Percentiles rank a stretch among this genome's conserved stretches.
Conservation (phyloP, 2,888 invertebrate species). For the Plagiodera versicolora region DNA sequence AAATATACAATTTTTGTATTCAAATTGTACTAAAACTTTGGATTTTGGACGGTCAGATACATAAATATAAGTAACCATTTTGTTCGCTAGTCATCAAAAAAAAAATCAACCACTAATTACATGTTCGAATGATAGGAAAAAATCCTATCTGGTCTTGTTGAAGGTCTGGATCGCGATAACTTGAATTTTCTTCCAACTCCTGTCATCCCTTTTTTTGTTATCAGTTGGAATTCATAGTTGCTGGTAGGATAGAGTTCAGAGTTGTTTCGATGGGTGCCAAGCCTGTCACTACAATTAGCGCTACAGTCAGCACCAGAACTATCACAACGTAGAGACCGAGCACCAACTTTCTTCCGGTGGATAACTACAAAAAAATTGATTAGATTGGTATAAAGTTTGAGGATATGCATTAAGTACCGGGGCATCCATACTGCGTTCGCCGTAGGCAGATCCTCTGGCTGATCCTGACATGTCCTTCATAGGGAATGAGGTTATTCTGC, state of each 20-base stretch:
- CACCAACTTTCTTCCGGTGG: constrained; percentile 73
- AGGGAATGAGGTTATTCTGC: constrained; percentile 78
- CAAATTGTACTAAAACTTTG: neutral
- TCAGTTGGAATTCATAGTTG: constrained; percentile 3
- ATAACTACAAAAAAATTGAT: constrained; percentile 64
- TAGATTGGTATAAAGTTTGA: constrained; percentile 13
- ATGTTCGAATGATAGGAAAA: too few relatives aligned
- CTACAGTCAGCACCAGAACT: constrained; percentile 68
- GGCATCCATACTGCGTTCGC: constrained; percentile 75
- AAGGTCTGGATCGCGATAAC: too few relatives aligned
- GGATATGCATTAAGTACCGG: constrained; percentile 62
- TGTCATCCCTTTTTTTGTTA: too few relatives aligned
- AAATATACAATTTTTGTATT: neutral
- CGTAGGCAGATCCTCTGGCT: constrained; percentile 62
- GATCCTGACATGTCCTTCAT: constrained; percentile 80
- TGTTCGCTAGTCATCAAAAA: too few relatives aligned
- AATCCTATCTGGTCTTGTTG: too few relatives aligned
- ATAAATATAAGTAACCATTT: neutral
- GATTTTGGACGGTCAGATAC: neutral
- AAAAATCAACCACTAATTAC: too few relatives aligned
- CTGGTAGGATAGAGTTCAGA: neutral
- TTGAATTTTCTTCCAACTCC: too few relatives aligned
- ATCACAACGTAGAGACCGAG: constrained; percentile 78
- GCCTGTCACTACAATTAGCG: constrained; percentile 73
- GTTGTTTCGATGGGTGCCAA: constrained; percentile 63